Base-by-base conservation (phyloP, 2,888 invertebrate species). In the Psococerastis gibbosa region DNA sequence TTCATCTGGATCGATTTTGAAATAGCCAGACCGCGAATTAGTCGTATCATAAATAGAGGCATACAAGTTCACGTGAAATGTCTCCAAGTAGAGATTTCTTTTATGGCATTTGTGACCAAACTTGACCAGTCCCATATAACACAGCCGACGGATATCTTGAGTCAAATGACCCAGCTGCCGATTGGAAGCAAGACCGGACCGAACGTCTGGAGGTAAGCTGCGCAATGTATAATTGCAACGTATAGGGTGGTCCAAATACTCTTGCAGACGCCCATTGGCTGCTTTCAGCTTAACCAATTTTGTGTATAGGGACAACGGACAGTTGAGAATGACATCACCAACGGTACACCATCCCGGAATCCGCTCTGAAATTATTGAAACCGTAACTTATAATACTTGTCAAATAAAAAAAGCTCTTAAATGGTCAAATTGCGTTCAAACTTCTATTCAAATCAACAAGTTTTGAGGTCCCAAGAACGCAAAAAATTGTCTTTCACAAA, bases 11-110 rank as follows among this genome's bases (percentile, higher is more conserved):
- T 70, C 69, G 1, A 76, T 60, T 48, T 67, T 63, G 49, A 71
- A 65, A 53, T 78, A 80, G 6, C 73, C 72, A 0, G 69, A 66
- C 1, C 66, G 63, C 0, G 75, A 75, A 0, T 66, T 60, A 0
- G 69, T 71, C 0, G 83, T 83, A 54, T 84, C 78, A 45, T 71
- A 54, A 3, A 83, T 51, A 31, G 66, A 61, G 0, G 73, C 70
- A 17, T 62, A 64, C 2, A 64, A 64, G 57, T 84, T 83, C 1
- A 83, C 45, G 53, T 73, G 83, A 50, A 73, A 75, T 22, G 62
- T 60, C 59, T 65, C 58, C 35, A 52, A 6, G 20, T 38, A 18
- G 5, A 5, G 6, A 6, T 27, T 27, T 11, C 27, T 6, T 6
- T 6, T 27, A 27, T 6, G 27, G 11, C 27, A 6, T 11, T 27